Percentiles rank a stretch among this genome's conserved stretches.
These are phyloP conservation scores for Pagrus major DNA, from an alignment of 2,113 vertebrate species.

Conservation along the genomic window DNA sequence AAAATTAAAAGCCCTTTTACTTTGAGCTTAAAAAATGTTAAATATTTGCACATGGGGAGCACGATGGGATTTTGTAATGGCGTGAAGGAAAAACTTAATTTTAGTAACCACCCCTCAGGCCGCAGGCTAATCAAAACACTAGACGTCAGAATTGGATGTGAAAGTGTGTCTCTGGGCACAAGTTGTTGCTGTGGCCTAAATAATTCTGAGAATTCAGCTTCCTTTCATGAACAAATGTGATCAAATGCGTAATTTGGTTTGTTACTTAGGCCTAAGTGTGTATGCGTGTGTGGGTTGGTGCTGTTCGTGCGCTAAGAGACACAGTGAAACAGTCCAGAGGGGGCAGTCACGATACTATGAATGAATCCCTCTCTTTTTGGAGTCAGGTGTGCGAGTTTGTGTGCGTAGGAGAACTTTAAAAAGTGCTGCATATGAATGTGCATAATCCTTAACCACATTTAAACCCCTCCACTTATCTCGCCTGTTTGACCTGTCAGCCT, in stretches of 20 bases:
- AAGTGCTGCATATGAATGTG: neutral
- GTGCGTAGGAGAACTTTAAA: neutral
- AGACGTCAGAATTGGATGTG: constrained; percentile 28
- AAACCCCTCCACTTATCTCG: constrained; percentile 27
- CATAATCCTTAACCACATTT: constrained; percentile 19
- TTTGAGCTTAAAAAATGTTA: neutral
- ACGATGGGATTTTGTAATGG: constrained; percentile 23
- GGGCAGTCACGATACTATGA: constrained; percentile 34
- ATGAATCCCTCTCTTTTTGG: constrained; percentile 14
- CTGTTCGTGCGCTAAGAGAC: neutral
- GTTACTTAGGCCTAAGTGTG: neutral
- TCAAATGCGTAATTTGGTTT: constrained; percentile 16
- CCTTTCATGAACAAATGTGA: constrained; percentile 30
- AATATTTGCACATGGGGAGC: constrained; percentile 42
- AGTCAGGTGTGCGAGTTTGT: constrained; percentile 1
- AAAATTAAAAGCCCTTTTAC: constrained; percentile 8
- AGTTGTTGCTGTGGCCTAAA: neutral
- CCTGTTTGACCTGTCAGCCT: constrained; percentile 21
- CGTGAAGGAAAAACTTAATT: constrained; percentile 27
- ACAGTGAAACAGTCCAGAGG: constrained; percentile 37
- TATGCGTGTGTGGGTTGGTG: neutral
- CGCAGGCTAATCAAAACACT: constrained; percentile 9
- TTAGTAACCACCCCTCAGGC: constrained; percentile 16
- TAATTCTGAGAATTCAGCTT: constrained; percentile 15
- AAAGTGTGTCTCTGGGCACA: neutral